These are phyloP conservation scores for Drosophila tripunctata DNA, from an alignment of 2,888 invertebrate genomes.

Conservation along the genomic window DNA sequence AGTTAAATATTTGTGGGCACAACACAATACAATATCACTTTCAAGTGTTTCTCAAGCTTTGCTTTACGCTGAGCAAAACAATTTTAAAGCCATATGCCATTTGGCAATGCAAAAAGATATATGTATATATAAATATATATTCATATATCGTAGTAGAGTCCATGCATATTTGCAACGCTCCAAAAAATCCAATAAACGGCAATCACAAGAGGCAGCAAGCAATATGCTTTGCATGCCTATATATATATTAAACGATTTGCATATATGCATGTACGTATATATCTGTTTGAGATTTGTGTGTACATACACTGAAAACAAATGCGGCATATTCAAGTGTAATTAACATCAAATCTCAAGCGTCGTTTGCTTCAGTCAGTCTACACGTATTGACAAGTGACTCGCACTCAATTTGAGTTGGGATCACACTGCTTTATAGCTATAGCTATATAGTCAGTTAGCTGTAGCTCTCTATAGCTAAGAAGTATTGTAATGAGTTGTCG, in stretches of 20 bases:
- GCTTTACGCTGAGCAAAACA: conserved; percentile 19
- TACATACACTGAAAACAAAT: conserved; percentile 17
- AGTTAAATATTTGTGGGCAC: conserved; percentile 1
- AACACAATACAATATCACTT: conserved; percentile 22
- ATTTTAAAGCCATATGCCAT: conserved; percentile 49
- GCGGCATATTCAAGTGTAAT: conserved; percentile 53
- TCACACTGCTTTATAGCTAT: conserved; percentile 4
- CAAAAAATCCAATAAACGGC: conserved; percentile 75
- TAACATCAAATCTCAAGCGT: conserved; percentile 38
- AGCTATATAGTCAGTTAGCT: neutral
- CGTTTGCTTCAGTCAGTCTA: conserved; percentile 2
- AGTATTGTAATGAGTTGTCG: conserved; percentile 22
- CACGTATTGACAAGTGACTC: conserved; percentile 59
- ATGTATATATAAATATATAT: neutral
- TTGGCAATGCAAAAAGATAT: conserved; percentile 49
- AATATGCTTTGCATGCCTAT: conserved; percentile 51
- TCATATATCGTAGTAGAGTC: conserved; percentile 47
- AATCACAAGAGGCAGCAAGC: conserved; percentile 65
- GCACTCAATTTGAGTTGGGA: conserved; percentile 13
- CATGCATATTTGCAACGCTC: conserved; percentile 77
- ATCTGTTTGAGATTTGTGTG: neutral
- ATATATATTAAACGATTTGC: no score
- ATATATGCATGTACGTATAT: neutral
- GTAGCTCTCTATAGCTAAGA: conserved; percentile 13
- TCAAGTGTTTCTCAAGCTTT: conserved; percentile 34